Conservation (phyloP, 2,113 vertebrate genomes). For the Alethe castanea region DNA sequence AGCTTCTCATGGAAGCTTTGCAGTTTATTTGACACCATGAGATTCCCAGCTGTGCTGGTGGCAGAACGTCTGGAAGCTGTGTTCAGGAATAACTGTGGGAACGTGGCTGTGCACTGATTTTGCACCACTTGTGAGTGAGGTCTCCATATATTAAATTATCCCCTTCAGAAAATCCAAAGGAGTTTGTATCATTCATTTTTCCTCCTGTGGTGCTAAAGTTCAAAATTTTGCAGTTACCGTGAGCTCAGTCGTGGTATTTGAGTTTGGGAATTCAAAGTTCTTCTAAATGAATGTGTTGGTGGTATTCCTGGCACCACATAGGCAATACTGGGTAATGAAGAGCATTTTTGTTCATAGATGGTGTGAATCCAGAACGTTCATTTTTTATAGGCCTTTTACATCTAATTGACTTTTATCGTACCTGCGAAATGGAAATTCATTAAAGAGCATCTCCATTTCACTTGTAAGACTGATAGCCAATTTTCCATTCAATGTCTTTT, state of each 20-base stretch:
- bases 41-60: not conserved
- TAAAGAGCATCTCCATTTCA: not conserved
- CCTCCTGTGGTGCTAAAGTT: not conserved
- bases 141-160: accelerated
- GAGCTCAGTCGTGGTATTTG: not conserved
- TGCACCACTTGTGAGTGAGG: not conserved
- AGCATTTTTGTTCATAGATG: not conserved
- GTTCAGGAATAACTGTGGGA: not conserved
- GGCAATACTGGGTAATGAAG: not conserved
- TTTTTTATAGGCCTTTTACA: constrained; percentile 6
- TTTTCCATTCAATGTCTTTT: not conserved
- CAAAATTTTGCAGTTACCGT: not conserved
- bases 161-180: not conserved
- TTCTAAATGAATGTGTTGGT: not conserved
- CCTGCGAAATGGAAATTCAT: not conserved
- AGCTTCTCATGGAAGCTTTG: not conserved
- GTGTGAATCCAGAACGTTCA: not conserved
- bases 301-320: not conserved
- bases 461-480: not conserved
- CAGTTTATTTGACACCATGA: not conserved
- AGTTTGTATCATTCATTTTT: not conserved
- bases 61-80: not conserved
- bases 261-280: not conserved
- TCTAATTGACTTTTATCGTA: not conserved
- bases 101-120: not conserved